Base-by-base conservation (phyloP, 2,113 vertebrate species). In the Grantiella picta region DNA sequence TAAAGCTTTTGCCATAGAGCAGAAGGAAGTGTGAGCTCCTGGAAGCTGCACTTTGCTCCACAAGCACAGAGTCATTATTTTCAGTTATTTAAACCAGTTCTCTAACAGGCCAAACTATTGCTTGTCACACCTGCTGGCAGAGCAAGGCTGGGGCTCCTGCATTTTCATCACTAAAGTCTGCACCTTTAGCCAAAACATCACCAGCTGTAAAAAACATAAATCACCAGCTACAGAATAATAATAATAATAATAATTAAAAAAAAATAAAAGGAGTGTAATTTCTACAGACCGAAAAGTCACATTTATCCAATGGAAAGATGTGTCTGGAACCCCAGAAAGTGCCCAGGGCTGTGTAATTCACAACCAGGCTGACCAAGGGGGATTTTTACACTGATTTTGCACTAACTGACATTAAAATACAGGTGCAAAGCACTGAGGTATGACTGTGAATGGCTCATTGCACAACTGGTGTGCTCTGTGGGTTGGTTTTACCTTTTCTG, bases 381-480 rank as follows among this genome's bases (percentile, higher is more conserved):
- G 21, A 12, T 29, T 68, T 64, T 18, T 7, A 21, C 45, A 3
- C 29, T 12, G 35, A 5, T 28, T 59, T 36, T 73, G 66, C 76
- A 29, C n/a, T 3, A 25, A 7, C 8, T 19, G 13, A 0, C 13
- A 1, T 9, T 5, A 4, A 92, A 47, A 27, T 6, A 4, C 15
- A 40, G 35, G 36, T 2, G 8, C 15, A 53, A 28, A 49, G 40
- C 50, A 15, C 27, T 1, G 24, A 31, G 84, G 11, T 23, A 33
- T 6, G n/a, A 1, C 17, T 31, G n/a, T 6, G 45, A 2, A 10
- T 0, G 16, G 16, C 7, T 63, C 38, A 2, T 56, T 22, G 86
- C 0, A 5, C 4, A 23, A 0, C 31, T 47, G 12, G 1, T 49
- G 45, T 12, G 31, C 52, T 56, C 5, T 2, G 1, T 1, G 12